A percentile compares a stretch with the other conserved stretches of the same genome.
These are phyloP conservation scores for Chelonia mydas DNA, from an alignment of 2,797 vertebrate species.

Conservation along the genomic window DNA sequence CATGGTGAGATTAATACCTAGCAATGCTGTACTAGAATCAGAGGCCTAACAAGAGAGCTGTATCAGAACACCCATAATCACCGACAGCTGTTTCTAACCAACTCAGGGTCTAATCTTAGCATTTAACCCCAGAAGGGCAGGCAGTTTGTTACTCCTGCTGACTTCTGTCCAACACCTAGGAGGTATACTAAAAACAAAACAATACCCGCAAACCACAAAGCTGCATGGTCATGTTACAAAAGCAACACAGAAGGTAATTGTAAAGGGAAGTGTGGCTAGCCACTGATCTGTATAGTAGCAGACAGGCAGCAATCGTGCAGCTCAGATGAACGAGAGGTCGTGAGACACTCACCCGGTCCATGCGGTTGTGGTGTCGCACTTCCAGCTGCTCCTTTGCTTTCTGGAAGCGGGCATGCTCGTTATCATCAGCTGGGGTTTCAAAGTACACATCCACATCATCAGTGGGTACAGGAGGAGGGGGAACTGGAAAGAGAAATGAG, in stretches of 20 bases:
- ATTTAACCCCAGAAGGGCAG: background rate
- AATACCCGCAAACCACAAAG: background rate
- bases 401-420: slow-evolving; percentile 97
- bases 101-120: background rate
- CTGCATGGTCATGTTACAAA: fast-evolving
- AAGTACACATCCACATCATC: slow-evolving; percentile 98
- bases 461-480: slow-evolving; percentile 89
- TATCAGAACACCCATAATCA: too few relatives aligned
- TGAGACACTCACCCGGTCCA: slow-evolving; percentile 90
- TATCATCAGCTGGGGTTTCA: slow-evolving; percentile 95
- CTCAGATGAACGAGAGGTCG: fast-evolving
- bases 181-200: background rate
- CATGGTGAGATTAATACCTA: background rate
- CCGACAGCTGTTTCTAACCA: background rate
- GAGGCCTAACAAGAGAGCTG: background rate
- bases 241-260: fast-evolving
- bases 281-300: background rate
- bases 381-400: slow-evolving; percentile 98
- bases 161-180: background rate
- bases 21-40: background rate
- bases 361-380: slow-evolving; percentile 95
- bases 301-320: fast-evolving
- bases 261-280: background rate
- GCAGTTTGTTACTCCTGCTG: background rate
- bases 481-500: slow-evolving; percentile 73